Base-by-base conservation (phyloP, 2,113 vertebrate genomes). In the Melospiza georgiana region DNA sequence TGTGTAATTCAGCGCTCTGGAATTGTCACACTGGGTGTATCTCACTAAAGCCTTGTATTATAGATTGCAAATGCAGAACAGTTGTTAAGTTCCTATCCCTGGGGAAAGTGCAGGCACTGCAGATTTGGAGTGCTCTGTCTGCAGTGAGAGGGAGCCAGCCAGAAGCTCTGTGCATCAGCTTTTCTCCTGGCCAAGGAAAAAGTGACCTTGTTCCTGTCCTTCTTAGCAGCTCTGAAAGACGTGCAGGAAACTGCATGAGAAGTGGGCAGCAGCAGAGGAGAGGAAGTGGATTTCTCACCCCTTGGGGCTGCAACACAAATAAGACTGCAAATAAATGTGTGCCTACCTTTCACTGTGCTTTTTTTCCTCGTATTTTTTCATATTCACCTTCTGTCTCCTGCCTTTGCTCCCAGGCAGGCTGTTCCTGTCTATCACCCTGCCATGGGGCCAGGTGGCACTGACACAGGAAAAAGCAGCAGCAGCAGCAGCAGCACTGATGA, bases 21-120 rank as follows among this genome's bases (percentile, higher is more conserved):
- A 93, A 89, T 67, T 58, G 57, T 57, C 66, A 72, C 61, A 48
- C 27, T 62, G 41, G 15, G 61, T 17, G 73, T 15, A 67, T 30
- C 75, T 62, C 1, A 0, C 28, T 92, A 58, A 87, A 93, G n/a
- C 86, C 48, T 80, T 6, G 46, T 35, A 72, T 15, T 77, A 78
- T 4, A 58, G n/a, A 91, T 86, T 89, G 31, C 74, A 94, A 97
- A 94, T 69, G 54, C 79, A 96, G 84, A 94, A 2, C 58, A 92
- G 55, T 84, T 89, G 83, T 90, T 79, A 37, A 89, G 58, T 63
- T 75, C 84, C 92, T 37, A 24, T 79, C 82, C 77, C 71, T 6
- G 7, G 74, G 76, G 72, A 86, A 96, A 94, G 63, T 84, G 93
- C 90, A 84, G 37, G 68, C 89, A 3, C 1, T 85, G 93, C 89